Evolutionary conservation across 1,140 invertebrate genomes (phyloP).

Genomic region (Physella acuta): DNA sequence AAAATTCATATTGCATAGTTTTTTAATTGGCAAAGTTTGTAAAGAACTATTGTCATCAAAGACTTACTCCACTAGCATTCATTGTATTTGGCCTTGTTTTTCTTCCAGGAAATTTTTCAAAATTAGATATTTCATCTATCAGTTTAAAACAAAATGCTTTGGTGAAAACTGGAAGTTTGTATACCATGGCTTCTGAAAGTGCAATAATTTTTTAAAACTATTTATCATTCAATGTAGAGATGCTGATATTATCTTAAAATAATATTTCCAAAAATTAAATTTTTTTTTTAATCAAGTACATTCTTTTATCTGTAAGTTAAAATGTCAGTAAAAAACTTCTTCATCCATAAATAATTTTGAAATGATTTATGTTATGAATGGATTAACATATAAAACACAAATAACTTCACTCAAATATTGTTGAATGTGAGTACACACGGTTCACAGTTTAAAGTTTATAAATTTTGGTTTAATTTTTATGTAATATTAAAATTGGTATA

Average conservation of each 20-base stretch:
- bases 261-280: not conserved
- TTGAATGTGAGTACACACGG: not conserved
- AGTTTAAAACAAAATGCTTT: conserved; percentile 56
- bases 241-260: not conserved
- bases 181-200: conserved; percentile 42
- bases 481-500: not conserved
- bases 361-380: too few species aligned
- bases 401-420: not conserved
- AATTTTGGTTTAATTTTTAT: not conserved
- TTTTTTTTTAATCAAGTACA: not conserved
- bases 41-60: not conserved
- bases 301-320: not conserved
- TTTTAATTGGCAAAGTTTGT: not conserved
- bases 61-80: conserved; percentile 60
- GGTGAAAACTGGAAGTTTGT: conserved; percentile 59
- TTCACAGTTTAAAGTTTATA: not conserved
- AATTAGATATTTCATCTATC: conserved; percentile 57
- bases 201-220: not conserved
- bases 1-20: not conserved
- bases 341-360: too few species aligned
- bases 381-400: too few species aligned
- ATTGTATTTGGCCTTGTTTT: conserved; percentile 62
- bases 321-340: not conserved
- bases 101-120: conserved; percentile 54
- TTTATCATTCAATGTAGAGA: not conserved